These are phyloP conservation scores for Leucophora obtusa DNA, from an alignment of 2,888 invertebrate species.

Conservation along the genomic window DNA sequence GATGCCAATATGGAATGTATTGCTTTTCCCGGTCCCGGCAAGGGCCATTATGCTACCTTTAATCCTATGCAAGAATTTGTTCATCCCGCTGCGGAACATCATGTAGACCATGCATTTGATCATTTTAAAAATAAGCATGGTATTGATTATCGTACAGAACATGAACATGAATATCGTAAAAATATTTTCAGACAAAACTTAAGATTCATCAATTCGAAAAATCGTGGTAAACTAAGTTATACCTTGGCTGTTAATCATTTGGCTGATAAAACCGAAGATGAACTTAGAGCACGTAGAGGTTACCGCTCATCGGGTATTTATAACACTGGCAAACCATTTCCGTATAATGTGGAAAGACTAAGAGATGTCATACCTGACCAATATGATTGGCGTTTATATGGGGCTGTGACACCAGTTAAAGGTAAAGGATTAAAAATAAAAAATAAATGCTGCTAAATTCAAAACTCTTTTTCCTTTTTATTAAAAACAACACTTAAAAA, in stretches of 20 bases:
- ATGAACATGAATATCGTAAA: conserved; percentile 85
- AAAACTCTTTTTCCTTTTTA: too few relatives aligned
- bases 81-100: conserved; percentile 84
- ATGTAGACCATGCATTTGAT: conserved; percentile 86
- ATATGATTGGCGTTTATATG: conserved; percentile 93
- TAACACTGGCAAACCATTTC: conserved; percentile 89
- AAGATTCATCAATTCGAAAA: conserved; percentile 88
- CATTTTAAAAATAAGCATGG: conserved; percentile 86
- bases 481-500: too few relatives aligned
- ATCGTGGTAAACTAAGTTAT: conserved; percentile 87
- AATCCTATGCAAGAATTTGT: conserved; percentile 97
- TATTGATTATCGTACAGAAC: conserved; percentile 82
- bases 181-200: conserved; percentile 92
- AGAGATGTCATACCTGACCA: conserved; percentile 84
- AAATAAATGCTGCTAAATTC: not conserved
- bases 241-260: conserved; percentile 91
- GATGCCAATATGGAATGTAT: conserved; percentile 83
- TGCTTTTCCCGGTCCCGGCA: conserved; percentile 94
- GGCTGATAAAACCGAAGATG: conserved; percentile 88
- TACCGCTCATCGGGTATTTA: conserved; percentile 81
- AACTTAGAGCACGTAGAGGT: conserved; percentile 87
- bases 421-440: too few relatives aligned
- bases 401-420: conserved; percentile 96
- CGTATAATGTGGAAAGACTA: conserved; percentile 82
- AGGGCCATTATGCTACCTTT: conserved; percentile 88